Percentiles rank a stretch among this genome's conserved stretches.
Evolutionary conservation across 2,113 vertebrate genomes (phyloP).

Genomic region (Hassar affinis): DNA sequence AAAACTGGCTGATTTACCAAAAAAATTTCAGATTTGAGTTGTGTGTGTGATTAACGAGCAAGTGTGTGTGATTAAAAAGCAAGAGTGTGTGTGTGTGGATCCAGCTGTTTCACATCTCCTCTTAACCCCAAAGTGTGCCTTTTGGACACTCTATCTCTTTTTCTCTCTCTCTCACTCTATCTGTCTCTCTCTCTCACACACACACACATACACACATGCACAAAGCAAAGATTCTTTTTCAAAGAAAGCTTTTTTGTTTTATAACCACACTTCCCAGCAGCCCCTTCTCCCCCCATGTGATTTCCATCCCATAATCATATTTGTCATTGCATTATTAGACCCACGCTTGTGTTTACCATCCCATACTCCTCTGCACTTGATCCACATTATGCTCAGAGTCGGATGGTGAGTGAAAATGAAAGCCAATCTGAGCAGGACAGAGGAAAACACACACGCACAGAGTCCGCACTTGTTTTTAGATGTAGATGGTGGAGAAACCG

Average conservation of each 20-base stretch:
- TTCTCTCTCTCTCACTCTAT: constrained; percentile 5
- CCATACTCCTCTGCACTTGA: constrained; percentile 53
- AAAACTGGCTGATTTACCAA: not conserved
- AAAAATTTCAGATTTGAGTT: not conserved
- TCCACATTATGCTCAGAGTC: constrained; percentile 46
- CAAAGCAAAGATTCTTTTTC: constrained; percentile 25
- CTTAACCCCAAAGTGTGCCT: constrained; percentile 46
- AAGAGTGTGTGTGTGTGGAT: not conserved
- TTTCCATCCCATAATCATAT: constrained; percentile 55
- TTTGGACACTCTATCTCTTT: constrained; percentile 31
- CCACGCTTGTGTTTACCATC: constrained; percentile 53
- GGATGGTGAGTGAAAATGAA: constrained; percentile 49
- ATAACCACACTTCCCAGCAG: constrained; percentile 44
- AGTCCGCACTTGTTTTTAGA: constrained; percentile 22
- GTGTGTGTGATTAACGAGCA: not conserved
- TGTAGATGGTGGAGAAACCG: constrained; percentile 45
- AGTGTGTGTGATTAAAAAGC: no score
- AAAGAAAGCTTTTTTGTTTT: constrained; percentile 41
- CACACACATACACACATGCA: not conserved
- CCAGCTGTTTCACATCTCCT: constrained; percentile 52
- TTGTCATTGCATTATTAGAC: constrained; percentile 54
- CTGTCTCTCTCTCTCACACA: not conserved
- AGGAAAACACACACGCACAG: constrained; percentile 29
- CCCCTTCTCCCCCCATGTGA: constrained; percentile 38
- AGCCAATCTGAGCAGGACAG: constrained; percentile 48